phyloP scores from a whole-genome alignment of 2,113 vertebrate genomes.

The Stictonetta naevosa region DNA sequence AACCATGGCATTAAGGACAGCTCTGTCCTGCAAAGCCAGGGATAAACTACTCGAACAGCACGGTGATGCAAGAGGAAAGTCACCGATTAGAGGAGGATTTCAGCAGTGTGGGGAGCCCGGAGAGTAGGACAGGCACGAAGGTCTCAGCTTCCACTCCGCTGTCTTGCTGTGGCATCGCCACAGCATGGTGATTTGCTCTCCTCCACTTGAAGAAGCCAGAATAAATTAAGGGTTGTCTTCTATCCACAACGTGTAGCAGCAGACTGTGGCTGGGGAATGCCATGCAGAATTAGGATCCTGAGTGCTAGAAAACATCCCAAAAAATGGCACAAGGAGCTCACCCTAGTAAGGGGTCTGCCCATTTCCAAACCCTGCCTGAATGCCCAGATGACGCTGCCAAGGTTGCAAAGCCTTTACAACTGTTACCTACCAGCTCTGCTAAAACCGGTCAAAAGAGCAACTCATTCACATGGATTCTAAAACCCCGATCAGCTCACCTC shows the following conservation, averaged over 20 bases:
- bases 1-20: not conserved
- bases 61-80: not conserved
- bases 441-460: not conserved
- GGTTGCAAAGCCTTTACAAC: not conserved
- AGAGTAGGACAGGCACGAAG: not conserved
- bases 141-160: not conserved
- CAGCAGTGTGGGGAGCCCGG: not conserved
- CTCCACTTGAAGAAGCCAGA: not conserved
- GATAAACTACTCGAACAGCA: not conserved
- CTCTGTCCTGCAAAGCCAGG: not conserved
- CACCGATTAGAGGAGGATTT: not conserved
- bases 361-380: not conserved
- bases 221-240: not conserved
- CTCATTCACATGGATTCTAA: not conserved
- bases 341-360: not conserved
- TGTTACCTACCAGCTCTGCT: not conserved
- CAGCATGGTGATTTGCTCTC: not conserved
- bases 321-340: not conserved
- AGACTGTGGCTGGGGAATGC: not conserved
- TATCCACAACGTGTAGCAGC: not conserved
- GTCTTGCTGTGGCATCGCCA: not conserved
- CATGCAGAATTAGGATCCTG: not conserved
- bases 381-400: accelerated
- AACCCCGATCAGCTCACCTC: not conserved
- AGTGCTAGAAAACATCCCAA: not conserved